Evolutionary conservation across 2,888 invertebrate species (phyloP), one percentile per base, ranked within the genome.

Genomic region (Fissipunctia ypsillon): DNA sequence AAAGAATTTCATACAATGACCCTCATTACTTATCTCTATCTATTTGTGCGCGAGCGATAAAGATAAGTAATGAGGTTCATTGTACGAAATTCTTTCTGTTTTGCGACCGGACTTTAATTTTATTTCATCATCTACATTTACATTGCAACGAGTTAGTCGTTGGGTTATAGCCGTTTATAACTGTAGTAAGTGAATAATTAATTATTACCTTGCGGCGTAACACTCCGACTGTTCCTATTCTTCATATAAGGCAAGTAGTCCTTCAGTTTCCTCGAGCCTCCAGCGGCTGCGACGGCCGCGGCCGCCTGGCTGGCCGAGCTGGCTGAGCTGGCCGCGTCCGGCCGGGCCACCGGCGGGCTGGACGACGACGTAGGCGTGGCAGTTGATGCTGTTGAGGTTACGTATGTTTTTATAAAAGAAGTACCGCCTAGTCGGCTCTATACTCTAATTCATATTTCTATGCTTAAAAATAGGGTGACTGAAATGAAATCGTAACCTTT

Each of bases 221-320:
- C 81, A 25, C 80, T 89, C 43, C 93, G 90, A 0, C 90, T 83
- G 7, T 78, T 84, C 68, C 95, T 91, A 41, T 89, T 94, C 88
- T 98, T 97, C 97, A 98, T 97, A 73, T 97, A 97, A 0, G 98
- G 98, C 69, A 99, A 94, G 92, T 98, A 99, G 93, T 99, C 99
- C 90, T 99, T 98, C 50, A 99, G 95, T 90, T 99, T 99, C 28
- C 98, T 43, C 5, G 85, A n/a, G 7, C 45, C 78, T 0, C 61
- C 61, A 3, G n/a, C 48, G 1, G 25, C 31, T 0, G 68, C 38
- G 0, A 10, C 22, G 3, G 7, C 14, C 3, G 28, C 50, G 16
- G 38, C 69, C 2, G 70, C 25, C 14, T 2, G 35, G 35, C 45
- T 0, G 14, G 25, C 19, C 22, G 31, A 6, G 22, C 0, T 0